Conservation (phyloP, 2,797 vertebrate genomes). For the Rousettus madagascariensis region DNA sequence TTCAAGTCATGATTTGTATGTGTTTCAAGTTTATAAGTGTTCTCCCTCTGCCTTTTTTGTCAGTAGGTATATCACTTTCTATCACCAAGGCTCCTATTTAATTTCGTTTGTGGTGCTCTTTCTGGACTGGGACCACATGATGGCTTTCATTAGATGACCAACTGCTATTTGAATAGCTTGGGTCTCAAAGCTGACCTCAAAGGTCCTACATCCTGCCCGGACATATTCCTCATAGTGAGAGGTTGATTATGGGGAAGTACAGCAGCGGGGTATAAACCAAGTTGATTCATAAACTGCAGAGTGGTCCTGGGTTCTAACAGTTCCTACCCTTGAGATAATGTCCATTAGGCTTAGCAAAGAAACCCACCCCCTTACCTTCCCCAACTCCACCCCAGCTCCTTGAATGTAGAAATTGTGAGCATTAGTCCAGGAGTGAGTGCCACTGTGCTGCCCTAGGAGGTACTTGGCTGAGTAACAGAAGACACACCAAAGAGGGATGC, state of each 20-base stretch:
- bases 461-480: neutral
- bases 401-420: neutral
- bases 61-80: conserved; percentile 43
- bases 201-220: neutral
- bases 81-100: conserved; percentile 26
- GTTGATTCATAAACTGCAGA: neutral
- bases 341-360: neutral
- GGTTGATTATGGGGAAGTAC: neutral
- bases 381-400: neutral
- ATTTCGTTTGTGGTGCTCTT: conserved; percentile 35
- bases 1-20: conserved; percentile 51
- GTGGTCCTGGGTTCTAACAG: neutral
- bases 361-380: neutral
- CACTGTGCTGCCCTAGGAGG: neutral
- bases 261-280: neutral
- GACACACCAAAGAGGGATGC: neutral
- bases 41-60: neutral
- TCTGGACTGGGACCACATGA: neutral
- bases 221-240: neutral
- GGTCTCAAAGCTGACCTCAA: neutral
- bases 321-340: neutral
- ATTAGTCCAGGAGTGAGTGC: neutral
- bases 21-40: conserved; percentile 45
- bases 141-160: neutral
- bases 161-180: neutral